Percentiles rank a stretch among this genome's conserved stretches.
Conservation (phyloP, 2,888 invertebrate species). For the Beris chalybata region DNA sequence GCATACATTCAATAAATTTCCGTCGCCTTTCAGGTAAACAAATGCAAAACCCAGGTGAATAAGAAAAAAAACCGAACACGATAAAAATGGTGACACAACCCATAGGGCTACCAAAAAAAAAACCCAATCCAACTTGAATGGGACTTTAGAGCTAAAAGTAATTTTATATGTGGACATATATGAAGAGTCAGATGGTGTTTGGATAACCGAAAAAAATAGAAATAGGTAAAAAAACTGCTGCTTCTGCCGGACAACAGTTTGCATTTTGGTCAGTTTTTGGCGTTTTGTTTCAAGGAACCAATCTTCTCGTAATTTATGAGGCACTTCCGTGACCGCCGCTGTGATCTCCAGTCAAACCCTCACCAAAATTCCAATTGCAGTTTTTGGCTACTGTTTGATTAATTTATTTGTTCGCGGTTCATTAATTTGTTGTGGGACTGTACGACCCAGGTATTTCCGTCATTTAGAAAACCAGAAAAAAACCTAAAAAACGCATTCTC, state of each 20-base stretch:
- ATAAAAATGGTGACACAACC: not conserved
- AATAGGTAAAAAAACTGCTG: not conserved
- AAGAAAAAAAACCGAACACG: not conserved
- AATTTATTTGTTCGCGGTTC: slow-evolving; percentile 25
- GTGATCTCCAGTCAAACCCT: slow-evolving; percentile 14
- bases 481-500: too few relatives aligned
- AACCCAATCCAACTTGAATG: not conserved
- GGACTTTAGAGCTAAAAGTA: not conserved
- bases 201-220: slow-evolving; percentile 9
- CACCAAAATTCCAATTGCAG: slow-evolving; percentile 18
- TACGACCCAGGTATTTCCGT: not conserved
- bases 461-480: too few relatives aligned
- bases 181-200: slow-evolving; percentile 27
- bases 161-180: slow-evolving; percentile 5
- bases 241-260: slow-evolving; percentile 12
- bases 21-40: slow-evolving; percentile 28
- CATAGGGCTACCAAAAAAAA: not conserved
- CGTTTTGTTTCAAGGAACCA: slow-evolving; percentile 21
- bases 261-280: slow-evolving; percentile 23
- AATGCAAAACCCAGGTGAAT: slow-evolving; percentile 7
- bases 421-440: slow-evolving; percentile 30
- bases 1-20: slow-evolving; percentile 24
- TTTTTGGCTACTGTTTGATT: slow-evolving; percentile 32
- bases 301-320: slow-evolving; percentile 29
- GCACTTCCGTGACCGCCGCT: slow-evolving; percentile 30